Conservation (phyloP, 2,888 invertebrate genomes). For the Megaustenia siamemsis region DNA sequence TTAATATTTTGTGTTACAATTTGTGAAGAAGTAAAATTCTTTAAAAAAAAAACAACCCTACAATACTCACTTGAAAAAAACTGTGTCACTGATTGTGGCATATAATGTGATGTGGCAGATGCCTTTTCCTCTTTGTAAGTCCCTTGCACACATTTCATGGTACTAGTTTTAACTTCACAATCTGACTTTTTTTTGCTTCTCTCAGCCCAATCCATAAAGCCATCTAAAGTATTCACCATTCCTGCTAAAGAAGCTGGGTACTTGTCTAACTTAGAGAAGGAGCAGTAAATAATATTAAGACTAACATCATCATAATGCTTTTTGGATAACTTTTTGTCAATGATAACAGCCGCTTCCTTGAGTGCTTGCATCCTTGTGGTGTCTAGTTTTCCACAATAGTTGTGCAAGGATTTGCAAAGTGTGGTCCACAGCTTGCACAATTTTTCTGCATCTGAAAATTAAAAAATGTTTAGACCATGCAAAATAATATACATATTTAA, state of each 20-base stretch:
- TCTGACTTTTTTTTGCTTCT: background rate
- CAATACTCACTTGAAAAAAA: slow-evolving; percentile 8
- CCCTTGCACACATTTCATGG: slow-evolving; percentile 28
- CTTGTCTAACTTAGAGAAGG: slow-evolving; percentile 8
- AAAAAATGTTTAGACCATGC: too few species aligned
- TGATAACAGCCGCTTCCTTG: slow-evolving; percentile 1
- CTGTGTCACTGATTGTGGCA: background rate
- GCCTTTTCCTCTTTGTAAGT: slow-evolving; percentile 36
- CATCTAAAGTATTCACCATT: slow-evolving; percentile 44
- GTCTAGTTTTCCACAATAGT: slow-evolving; percentile 18
- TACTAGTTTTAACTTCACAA: slow-evolving; percentile 13
- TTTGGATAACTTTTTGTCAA: slow-evolving; percentile 45
- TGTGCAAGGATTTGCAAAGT: slow-evolving; percentile 14
- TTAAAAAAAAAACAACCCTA: too few species aligned
- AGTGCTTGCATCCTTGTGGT: background rate
- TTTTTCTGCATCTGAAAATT: slow-evolving; percentile 34
- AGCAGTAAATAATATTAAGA: slow-evolving; percentile 30
- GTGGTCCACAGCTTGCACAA: slow-evolving; percentile 11
- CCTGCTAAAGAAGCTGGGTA: slow-evolving; percentile 38
- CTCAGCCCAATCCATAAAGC: slow-evolving; percentile 45
- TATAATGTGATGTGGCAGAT: too few species aligned
- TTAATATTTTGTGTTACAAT: too few species aligned
- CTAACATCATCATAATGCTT: slow-evolving; percentile 42
- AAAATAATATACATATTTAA: too few species aligned
- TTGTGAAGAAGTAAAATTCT: too few species aligned